Base-by-base conservation (phyloP, 1,140 invertebrate species). In the Diabrotica undecimpunctata region DNA sequence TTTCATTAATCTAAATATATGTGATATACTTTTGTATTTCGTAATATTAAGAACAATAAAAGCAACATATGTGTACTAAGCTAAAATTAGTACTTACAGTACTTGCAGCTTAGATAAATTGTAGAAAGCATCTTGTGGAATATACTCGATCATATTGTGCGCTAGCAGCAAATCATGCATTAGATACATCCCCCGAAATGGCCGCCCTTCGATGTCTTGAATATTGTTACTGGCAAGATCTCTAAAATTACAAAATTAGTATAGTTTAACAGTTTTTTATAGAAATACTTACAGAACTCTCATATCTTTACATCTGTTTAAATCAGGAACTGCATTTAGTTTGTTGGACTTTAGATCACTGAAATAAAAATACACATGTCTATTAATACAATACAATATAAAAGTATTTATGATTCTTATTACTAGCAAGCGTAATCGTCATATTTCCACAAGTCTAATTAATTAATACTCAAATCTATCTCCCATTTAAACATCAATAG, bases 151-250 rank as follows among this genome's bases (percentile, higher is more conserved):
- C 54, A 86, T 83, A 81, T 98, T 98, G 74, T 93, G 86, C 14
- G 90, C 86, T 51, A 97, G 81, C 54, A 94, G 84, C 39, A 98
- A 81, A 83, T 97, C 95, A 67, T 93, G 90, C 59, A 98, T 83
- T 60, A 87, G 83, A 13, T 79, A 80, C 65, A 94, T 84, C 13
- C 85, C 88, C 37, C 80, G 78, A 76, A 97, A 95, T 0, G 87
- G 85, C 36, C 83, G 82, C 7, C 86, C 88, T 54, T 87, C 84
- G 65, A 97, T 72, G 6, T 85, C 83, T 41, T 81, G 79, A 70
- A 98, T 93, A 70, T 83, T 79, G 81, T 98, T 98, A 75, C 88
- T 89, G 35, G 93, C 90, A 78, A 97, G 82, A 81, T 97, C 93
- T 75, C 95, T 97, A 81, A 65, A 74, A 68, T 46, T n/a, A 46